Evolutionary conservation across 30 jellyfish, hydroid and myxozoan species (phyloP), one percentile per base, ranked within the genome.

Genomic region (Pseudorhiza aurosa): DNA sequence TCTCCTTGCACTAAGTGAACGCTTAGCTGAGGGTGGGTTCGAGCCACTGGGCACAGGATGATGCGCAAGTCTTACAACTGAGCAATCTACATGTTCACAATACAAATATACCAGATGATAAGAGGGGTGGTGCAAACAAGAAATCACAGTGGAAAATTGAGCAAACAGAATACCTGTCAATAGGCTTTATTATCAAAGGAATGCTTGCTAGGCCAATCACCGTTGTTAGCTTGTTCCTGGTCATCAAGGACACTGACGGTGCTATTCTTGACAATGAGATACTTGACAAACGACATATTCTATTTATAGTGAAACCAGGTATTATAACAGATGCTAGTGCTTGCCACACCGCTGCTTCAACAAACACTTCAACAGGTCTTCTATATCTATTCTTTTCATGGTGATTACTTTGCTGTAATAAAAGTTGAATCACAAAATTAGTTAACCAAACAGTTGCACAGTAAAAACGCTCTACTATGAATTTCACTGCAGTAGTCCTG

Each of bases 301-400:
- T 57, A 58, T 86, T 86, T 19, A 86, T 86, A 15, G 96, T 86
- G 46, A 86, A 86, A 26, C 96, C 96, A 15, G 96, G 96, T 1
- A 86, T 86, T 18, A 77, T 55, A 8, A 86, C 96, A 26, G 96
- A 86, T 32, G 96, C 96, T 3, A 86, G 50, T 58, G 96, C 96
- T 75, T 86, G 96, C 96, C 96, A 86, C 7, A 86, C 24, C 3
- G 87, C 86, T 47, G 96, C 96, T 29, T 86, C 96, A n/a, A 76
- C 12, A 33, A 86, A 86, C 42, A 76, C 83, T 19, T 74, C 96
- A 1, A 65, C 37, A 25, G 90, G 37, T 58, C 36, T 68, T 39
- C 62, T 32, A 27, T 68, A n/a, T 63, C 25, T 67, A 10, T n/a
- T 22, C 7, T 26, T 24, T 8, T 47, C 65, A 21, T 22, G 49